These are phyloP conservation scores for Leptinotarsa defecta DNA, from an alignment of 1,140 invertebrate genomes.

Conservation along the genomic window DNA sequence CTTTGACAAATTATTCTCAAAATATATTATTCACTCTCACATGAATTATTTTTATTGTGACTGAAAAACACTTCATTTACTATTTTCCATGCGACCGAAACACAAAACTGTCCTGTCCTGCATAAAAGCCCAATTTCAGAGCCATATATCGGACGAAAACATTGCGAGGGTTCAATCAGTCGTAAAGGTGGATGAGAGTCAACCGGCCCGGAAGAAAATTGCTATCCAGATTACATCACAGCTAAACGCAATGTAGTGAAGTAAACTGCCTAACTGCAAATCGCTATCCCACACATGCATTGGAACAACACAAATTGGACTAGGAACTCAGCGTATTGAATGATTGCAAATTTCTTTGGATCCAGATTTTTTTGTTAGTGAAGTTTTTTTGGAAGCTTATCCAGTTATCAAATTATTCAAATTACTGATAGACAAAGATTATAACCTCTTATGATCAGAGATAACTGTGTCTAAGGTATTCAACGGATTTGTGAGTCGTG, in stretches of 20 bases:
- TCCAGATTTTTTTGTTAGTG: too few species aligned
- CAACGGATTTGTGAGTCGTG: too few species aligned
- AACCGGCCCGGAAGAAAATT: slow-evolving; percentile 4
- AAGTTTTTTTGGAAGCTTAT: too few species aligned
- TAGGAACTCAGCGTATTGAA: neutral
- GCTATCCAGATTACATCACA: slow-evolving; percentile 10
- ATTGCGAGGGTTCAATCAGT: slow-evolving; percentile 7
- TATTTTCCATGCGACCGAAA: slow-evolving; percentile 5
- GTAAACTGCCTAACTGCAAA: slow-evolving; percentile 30
- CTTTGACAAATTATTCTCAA: too few species aligned
- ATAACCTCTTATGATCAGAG: too few species aligned
- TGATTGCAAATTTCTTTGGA: neutral
- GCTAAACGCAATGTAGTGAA: slow-evolving; percentile 22
- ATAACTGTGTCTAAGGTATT: too few species aligned
- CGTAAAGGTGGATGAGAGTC: slow-evolving; percentile 5
- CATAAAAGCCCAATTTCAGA: slow-evolving; percentile 3
- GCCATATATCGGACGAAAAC: slow-evolving; percentile 1
- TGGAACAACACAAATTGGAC: neutral
- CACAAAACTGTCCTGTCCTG: neutral
- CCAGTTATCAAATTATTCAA: too few species aligned
- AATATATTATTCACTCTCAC: too few species aligned
- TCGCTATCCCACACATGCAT: slow-evolving; percentile 16
- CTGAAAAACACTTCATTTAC: too few species aligned
- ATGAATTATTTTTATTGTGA: too few species aligned
- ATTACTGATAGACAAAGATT: too few species aligned